Evolutionary conservation across 2,113 vertebrate species (phyloP), one percentile per base, ranked within the genome.

Genomic region (Podilymbus podiceps): DNA sequence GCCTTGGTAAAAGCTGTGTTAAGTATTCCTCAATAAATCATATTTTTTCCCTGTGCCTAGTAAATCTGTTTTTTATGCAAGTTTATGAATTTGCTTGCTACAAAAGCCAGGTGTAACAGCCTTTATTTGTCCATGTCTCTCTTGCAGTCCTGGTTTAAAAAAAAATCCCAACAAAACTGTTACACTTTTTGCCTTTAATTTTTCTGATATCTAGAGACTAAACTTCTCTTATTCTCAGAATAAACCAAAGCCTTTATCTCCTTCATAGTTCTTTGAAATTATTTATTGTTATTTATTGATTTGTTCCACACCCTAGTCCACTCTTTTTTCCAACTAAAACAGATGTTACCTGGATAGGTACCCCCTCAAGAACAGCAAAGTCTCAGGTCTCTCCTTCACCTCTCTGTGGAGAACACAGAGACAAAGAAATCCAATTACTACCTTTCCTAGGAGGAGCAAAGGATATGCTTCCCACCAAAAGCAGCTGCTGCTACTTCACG

Each of bases 51-150:
- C 4, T 0, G 0, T 64, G 12, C 55, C 49, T 53, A 33, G 25
- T n/a, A 69, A 73, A 69, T 46, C 27, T 77, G 4, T n/a, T 49
- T 5, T 73, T 68, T n/a, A 23, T 8, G 1, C 17, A 52, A 58
- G 27, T 64, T 76, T 86, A 1, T 53, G 49, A 52, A 8, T 49
- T 86, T 83, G 2, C 42, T 35, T 58, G 12, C 4, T 80, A 53
- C 27, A 62, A 74, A 83, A 89, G 4, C 9, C 46, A 69, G 9
- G 4, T 2, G 0, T 40, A 31, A 64, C 1, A 1, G 4, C 33
- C 6, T 80, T 80, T 92, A 31, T 64, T 89, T 63, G 59, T 12
- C 11, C 5, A 15, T 12, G 30, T 28, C 2, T 40, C 35, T 83
- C 75, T 58, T 74, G 30, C 13, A 56, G 28, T 50, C 28, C 5